Evolutionary conservation across 1,140 invertebrate genomes (phyloP).

Genomic region (Pinna nobilis): DNA sequence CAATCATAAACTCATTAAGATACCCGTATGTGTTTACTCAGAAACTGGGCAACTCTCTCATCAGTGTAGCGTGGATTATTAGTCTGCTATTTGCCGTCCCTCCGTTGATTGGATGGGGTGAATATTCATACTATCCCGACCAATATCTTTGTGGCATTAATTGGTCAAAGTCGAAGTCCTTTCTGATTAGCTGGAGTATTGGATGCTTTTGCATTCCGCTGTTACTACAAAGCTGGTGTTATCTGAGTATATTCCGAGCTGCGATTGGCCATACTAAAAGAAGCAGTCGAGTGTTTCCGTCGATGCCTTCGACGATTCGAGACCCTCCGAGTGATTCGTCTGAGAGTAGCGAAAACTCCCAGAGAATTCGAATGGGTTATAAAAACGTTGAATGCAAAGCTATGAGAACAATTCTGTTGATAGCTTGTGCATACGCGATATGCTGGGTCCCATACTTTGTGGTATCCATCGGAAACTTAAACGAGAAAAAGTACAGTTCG

Average conservation of each 20-base stretch:
- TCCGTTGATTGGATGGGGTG: conserved; percentile 48
- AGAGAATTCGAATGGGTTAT: conserved; percentile 13
- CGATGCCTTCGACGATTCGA: conserved; percentile 15
- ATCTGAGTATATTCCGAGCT: conserved; percentile 57
- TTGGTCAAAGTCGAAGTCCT: conserved; percentile 34
- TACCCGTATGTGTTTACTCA: conserved; percentile 63
- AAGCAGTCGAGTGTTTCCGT: conserved; percentile 45
- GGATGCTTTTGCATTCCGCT: conserved; percentile 45
- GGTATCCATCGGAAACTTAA: conserved; percentile 24
- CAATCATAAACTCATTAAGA: conserved; percentile 60
- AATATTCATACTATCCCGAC: conserved; percentile 39
- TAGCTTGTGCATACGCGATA: conserved; percentile 48
- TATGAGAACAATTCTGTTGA: conserved; percentile 57
- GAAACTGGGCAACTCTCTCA: conserved; percentile 46
- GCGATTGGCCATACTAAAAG: conserved; percentile 54
- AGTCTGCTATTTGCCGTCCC: conserved; percentile 51
- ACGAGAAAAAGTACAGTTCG: background rate
- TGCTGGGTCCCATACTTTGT: conserved; percentile 58
- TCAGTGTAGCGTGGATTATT: conserved; percentile 45
- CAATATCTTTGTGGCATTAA: conserved; percentile 50
- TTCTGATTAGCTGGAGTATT: conserved; percentile 34
- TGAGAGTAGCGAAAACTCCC: conserved; percentile 17
- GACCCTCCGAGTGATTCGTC: conserved; percentile 29
- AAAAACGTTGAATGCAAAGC: conserved; percentile 55
- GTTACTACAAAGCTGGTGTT: conserved; percentile 51